A percentile compares a stretch with the other conserved stretches of the same genome.
Conservation (phyloP, 2,888 invertebrate species). For the Perdita meconis region DNA sequence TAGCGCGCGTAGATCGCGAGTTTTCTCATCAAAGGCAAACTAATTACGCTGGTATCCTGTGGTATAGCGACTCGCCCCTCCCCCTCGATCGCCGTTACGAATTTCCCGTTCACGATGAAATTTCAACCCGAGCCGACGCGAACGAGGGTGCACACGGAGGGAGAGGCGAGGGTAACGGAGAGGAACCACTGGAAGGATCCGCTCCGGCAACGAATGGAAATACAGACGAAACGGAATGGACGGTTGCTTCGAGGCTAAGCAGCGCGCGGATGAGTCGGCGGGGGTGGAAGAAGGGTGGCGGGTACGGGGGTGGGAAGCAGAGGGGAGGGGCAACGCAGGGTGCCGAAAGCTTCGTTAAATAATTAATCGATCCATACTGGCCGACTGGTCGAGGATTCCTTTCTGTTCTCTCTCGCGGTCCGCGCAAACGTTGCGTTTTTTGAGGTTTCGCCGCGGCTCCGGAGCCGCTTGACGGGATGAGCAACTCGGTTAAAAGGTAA, state of each 20-base stretch:
- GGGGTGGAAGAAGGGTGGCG: constrained; percentile 5
- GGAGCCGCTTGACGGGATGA: constrained; percentile 4
- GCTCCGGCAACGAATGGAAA: constrained; percentile 58
- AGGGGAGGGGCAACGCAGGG: background rate
- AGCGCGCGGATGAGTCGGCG: constrained; percentile 33
- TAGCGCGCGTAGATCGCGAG: constrained; percentile 44
- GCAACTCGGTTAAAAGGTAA: constrained; percentile 38
- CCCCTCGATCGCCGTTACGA: constrained; percentile 64
- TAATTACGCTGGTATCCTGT: constrained; percentile 67
- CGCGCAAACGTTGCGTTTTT: constrained; percentile 64
- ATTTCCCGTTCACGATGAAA: constrained; percentile 68
- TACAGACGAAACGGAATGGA: constrained; percentile 60
- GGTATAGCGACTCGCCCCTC: constrained; percentile 33
- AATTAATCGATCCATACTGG: constrained; percentile 68
- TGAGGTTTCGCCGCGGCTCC: constrained; percentile 50
- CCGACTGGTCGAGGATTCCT: constrained; percentile 58
- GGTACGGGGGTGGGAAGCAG: background rate
- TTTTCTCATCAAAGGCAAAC: constrained; percentile 69
- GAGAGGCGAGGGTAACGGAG: constrained; percentile 34
- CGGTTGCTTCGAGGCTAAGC: constrained; percentile 70
- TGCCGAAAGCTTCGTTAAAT: constrained; percentile 67
- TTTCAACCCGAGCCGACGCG: constrained; percentile 52
- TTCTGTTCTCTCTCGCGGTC: constrained; percentile 44
- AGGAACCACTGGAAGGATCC: constrained; percentile 39
- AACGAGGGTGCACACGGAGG: background rate